These are phyloP conservation scores for Oxystoma pomonae DNA, from an alignment of 2,888 invertebrate species.

Conservation along the genomic window DNA sequence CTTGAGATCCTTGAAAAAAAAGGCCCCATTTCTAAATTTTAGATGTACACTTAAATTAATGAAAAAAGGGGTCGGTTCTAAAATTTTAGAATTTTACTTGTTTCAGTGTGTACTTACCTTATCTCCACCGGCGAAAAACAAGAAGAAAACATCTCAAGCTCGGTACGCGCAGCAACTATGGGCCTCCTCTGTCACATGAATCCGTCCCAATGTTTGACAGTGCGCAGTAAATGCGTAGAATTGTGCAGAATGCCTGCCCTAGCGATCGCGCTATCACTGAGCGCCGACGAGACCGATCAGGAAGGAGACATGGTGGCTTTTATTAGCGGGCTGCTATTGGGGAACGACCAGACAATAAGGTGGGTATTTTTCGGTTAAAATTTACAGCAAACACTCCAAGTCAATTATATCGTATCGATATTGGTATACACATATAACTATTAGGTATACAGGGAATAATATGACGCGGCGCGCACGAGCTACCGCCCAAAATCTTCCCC, in stretches of 20 bases:
- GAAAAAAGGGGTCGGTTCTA: too few relatives aligned
- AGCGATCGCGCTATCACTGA: conserved; percentile 77
- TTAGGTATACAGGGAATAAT: too few relatives aligned
- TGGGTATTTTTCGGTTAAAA: conserved; percentile 9
- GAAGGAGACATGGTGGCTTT: conserved; percentile 47
- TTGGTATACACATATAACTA: too few relatives aligned
- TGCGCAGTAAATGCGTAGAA: conserved; percentile 85
- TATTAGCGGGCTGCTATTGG: conserved; percentile 79
- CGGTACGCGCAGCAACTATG: conserved; percentile 68
- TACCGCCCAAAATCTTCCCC: too few relatives aligned
- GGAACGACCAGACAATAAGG: conserved; percentile 78
- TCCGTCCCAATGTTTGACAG: conserved; percentile 78
- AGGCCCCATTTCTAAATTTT: too few relatives aligned
- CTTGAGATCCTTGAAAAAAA: too few relatives aligned
- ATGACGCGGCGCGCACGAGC: too few relatives aligned
- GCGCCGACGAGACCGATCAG: conserved; percentile 40
- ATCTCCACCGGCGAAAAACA: conserved; percentile 86
- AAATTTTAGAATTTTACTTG: too few relatives aligned
- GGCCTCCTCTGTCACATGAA: conserved; percentile 84
- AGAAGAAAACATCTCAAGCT: conserved; percentile 82
- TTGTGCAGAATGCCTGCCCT: conserved; percentile 86
- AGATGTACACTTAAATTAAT: too few relatives aligned
- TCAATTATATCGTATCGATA: too few relatives aligned
- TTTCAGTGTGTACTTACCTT: conserved; percentile 74
- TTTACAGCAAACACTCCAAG: too few relatives aligned